These are phyloP conservation scores for Benthosema pterotum DNA, from an alignment of 2,797 vertebrate species.

Conservation along the genomic window DNA sequence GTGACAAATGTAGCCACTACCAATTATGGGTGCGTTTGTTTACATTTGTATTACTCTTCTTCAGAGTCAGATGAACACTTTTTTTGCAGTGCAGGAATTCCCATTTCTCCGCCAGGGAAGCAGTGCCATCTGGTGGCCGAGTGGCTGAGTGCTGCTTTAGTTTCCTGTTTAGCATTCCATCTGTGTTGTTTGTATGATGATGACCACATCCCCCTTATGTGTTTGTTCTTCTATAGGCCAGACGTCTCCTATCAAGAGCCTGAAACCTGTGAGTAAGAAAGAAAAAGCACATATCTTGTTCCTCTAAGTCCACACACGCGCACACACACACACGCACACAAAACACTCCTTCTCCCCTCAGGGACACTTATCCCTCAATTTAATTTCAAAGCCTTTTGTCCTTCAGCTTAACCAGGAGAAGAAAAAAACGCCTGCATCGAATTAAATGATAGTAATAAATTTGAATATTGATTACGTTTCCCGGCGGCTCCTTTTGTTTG, in stretches of 20 bases:
- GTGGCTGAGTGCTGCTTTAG: slow-evolving; percentile 3
- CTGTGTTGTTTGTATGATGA: too few relatives aligned
- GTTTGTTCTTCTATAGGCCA: slow-evolving; percentile 84
- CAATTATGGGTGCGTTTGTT: too few relatives aligned
- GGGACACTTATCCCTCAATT: slow-evolving; percentile 48
- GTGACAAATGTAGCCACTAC: too few relatives aligned
- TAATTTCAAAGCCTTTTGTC: slow-evolving; percentile 66
- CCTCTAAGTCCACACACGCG: slow-evolving; percentile 16
- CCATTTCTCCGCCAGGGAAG: slow-evolving; percentile 37
- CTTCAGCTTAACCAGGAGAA: slow-evolving; percentile 62
- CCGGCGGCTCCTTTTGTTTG: slow-evolving; percentile 70
- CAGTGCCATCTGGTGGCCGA: slow-evolving; percentile 70
- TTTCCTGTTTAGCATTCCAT: slow-evolving; percentile 38
- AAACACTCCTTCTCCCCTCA: slow-evolving; percentile 24
- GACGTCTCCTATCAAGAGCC: slow-evolving; percentile 92
- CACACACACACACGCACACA: too few relatives aligned
- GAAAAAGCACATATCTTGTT: slow-evolving; percentile 37
- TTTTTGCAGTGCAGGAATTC: background rate
- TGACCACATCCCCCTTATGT: slow-evolving; percentile 31
- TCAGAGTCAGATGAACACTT: too few relatives aligned
- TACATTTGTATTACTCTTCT: too few relatives aligned
- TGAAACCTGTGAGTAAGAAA: slow-evolving; percentile 87
- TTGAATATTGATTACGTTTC: slow-evolving; percentile 77
- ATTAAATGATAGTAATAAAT: slow-evolving; percentile 76
- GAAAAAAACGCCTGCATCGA: slow-evolving; percentile 52